Conservation (phyloP, 2,888 invertebrate species). For the Malthinus flaveolus region DNA sequence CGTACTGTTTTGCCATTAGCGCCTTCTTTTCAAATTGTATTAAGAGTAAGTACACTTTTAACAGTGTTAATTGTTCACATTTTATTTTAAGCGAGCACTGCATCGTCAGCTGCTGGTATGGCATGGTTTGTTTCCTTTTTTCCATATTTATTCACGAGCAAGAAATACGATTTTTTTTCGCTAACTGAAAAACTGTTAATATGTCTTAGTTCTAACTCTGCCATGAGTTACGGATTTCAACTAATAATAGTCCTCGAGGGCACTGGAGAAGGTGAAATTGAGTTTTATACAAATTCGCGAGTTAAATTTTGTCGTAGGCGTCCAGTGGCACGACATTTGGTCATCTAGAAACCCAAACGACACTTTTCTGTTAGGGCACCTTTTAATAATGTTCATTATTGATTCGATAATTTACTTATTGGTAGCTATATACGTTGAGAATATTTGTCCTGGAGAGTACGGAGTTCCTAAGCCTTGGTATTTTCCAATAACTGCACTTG, state of each 20-base stretch:
- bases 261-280: conserved; percentile 63
- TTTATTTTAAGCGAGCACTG: conserved; percentile 6
- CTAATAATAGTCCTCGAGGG: conserved; percentile 73
- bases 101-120: conserved; percentile 4
- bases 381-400: conserved; percentile 71
- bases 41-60: conserved; percentile 18
- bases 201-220: conserved; percentile 74
- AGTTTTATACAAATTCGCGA: not conserved
- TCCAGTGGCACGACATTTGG: conserved; percentile 68
- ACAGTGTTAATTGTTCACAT: not conserved
- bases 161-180: conserved; percentile 65
- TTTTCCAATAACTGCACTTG: conserved; percentile 16
- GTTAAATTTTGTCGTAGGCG: conserved; percentile 49
- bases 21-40: conserved; percentile 78
- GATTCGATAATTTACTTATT: conserved; percentile 72
- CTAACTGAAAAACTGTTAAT: conserved; percentile 63
- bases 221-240: conserved; percentile 78
- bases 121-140: conserved; percentile 6
- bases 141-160: conserved; percentile 59
- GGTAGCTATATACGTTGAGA: conserved; percentile 83
- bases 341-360: conserved; percentile 67
- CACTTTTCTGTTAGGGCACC: conserved; percentile 67
- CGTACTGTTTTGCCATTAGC: conserved; percentile 79
- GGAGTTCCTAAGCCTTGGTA: conserved; percentile 30
- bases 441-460: conserved; percentile 73